Evolutionary conservation across 2,113 vertebrate genomes (phyloP).

Genomic region (Scopus umbretta): DNA sequence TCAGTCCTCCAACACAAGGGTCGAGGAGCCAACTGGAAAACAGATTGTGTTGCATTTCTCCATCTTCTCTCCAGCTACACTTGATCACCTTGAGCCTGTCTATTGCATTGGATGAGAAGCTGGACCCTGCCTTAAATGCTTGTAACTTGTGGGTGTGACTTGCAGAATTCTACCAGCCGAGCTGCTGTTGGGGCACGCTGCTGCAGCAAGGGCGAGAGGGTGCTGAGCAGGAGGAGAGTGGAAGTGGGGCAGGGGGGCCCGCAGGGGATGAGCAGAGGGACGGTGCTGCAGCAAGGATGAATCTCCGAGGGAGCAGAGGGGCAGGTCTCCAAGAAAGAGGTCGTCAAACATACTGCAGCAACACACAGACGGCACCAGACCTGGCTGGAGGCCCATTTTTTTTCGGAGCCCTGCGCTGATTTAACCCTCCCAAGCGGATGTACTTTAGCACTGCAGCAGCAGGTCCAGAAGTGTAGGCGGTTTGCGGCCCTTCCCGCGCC

Average conservation of each 20-base stretch:
- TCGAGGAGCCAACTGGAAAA: neutral
- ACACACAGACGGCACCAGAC: neutral
- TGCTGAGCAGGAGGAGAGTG: neutral
- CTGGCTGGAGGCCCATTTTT: neutral
- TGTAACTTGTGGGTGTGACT: neutral
- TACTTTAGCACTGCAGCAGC: slow-evolving; percentile 21
- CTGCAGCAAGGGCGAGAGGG: neutral
- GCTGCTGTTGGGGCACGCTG: neutral
- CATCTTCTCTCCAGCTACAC: neutral
- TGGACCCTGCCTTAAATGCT: neutral
- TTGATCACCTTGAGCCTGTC: neutral
- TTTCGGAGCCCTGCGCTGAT: neutral
- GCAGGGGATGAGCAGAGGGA: neutral
- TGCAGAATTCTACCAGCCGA: neutral
- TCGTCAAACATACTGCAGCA: slow-evolving; percentile 46
- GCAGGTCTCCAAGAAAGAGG: slow-evolving; percentile 32
- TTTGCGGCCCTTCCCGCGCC: neutral
- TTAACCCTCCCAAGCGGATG: slow-evolving; percentile 14
- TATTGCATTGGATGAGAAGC: neutral
- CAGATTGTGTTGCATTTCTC: neutral
- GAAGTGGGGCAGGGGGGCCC: neutral
- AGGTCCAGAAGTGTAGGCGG: neutral
- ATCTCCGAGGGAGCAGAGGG: neutral
- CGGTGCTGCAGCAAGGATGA: neutral
- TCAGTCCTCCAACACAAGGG: neutral